Evolutionary conservation across 2,888 invertebrate genomes (phyloP).

Genomic region (Tigriopus californicus): DNA sequence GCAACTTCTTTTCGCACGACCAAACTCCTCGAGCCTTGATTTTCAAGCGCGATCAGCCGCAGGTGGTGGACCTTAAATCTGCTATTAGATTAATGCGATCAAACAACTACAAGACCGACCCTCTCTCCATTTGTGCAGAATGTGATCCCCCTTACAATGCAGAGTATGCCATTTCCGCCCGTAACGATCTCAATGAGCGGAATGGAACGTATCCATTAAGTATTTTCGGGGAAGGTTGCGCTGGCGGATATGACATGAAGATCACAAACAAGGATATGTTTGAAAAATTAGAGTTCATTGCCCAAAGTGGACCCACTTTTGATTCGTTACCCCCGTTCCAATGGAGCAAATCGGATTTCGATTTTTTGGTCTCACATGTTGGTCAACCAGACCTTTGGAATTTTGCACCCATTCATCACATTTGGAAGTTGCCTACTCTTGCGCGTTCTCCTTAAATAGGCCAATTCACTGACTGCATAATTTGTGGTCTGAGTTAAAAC

Average conservation of each 20-base stretch:
- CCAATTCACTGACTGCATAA: too few relatives aligned
- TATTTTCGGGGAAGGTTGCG: conserved; percentile 44
- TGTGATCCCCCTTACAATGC: conserved; percentile 50
- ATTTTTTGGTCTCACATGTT: conserved; percentile 38
- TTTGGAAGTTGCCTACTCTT: conserved; percentile 28
- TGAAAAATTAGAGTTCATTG: conserved; percentile 33
- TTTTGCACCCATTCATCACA: conserved; percentile 40
- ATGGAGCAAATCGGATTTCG: conserved; percentile 51
- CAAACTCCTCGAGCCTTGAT: conserved; percentile 44
- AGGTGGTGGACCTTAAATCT: conserved; percentile 36
- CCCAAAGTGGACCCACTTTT: conserved; percentile 38
- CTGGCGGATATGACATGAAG: conserved; percentile 51
- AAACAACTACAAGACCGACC: conserved; percentile 36
- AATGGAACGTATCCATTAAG: conserved; percentile 50
- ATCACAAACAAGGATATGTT: conserved; percentile 29
- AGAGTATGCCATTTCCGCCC: conserved; percentile 48
- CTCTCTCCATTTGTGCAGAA: conserved; percentile 39
- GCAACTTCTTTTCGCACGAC: conserved; percentile 42
- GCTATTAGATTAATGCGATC: conserved; percentile 30
- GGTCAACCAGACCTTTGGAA: conserved; percentile 56
- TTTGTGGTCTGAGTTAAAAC: too few relatives aligned
- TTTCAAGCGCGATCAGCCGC: conserved; percentile 26
- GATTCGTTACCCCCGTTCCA: conserved; percentile 48
- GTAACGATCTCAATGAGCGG: conserved; percentile 48
- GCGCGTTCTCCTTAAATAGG: too few relatives aligned